Base-by-base conservation (phyloP, 1,140 invertebrate genomes). In the Calosoma granatense region DNA sequence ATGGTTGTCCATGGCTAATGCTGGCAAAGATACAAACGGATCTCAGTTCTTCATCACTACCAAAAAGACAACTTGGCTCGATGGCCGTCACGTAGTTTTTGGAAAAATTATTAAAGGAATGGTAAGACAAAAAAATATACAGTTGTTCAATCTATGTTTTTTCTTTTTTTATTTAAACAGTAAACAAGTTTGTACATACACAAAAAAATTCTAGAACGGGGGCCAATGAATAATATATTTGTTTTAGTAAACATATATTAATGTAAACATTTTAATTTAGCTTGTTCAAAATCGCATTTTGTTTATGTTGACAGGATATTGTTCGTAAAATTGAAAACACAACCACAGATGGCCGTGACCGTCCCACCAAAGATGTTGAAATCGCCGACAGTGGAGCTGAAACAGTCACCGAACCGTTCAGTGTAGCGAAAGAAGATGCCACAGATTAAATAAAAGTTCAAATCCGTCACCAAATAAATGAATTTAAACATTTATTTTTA, bases 1-100 rank as follows among this genome's bases (percentile, higher is more conserved):
- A 55, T 97, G 92, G 91, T 71, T 97, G 53, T 94, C 91, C 0
- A 97, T 98, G 94, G 94, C 94, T 54, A 97, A 97, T 74, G 90
- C 92, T 71, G 91, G 89, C 55, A 92, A 92, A 73, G 92, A 98
- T 71, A 97, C 96, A 26, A 99, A 98, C 76, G 96, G 96, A 20
- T 97, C 93, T 20, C 96, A 99, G 69, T 99, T 99, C 76, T 99
- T 98, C 69, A 95, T 98, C 67, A 96, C 93, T 15, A 86, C 85
- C 1, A 89, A 89, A 61, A 81, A 87, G 66, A 98, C 96, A 12
- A 76, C 88, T 20, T 99, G 97, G 97, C 78, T 98, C 23, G 93
- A 98, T 78, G 92, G 92, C 15, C 83, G 88, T 71, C 97, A 99
- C 70, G 94, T 97, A 62, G 96, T 99, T 15, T 99, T 98, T 73